Evolutionary conservation across 2,888 invertebrate species (phyloP).

Genomic region (Cataglyphis rosenhaueri): DNA sequence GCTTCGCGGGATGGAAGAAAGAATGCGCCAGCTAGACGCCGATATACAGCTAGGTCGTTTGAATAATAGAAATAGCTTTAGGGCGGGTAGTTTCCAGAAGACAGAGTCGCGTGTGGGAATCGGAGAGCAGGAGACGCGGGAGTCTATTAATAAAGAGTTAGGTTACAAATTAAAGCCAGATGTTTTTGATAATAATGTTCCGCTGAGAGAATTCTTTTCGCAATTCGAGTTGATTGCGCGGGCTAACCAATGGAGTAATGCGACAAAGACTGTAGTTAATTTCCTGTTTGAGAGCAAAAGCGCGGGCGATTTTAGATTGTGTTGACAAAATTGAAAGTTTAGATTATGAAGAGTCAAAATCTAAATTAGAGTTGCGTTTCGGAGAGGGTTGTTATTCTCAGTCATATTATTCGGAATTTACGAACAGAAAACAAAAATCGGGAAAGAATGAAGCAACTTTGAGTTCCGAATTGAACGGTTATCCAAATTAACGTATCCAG

Average conservation of each 20-base stretch:
- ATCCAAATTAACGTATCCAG: no score
- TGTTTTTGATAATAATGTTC: not conserved
- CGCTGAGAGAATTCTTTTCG: not conserved
- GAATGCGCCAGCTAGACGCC: no score
- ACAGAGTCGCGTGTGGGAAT: accelerated
- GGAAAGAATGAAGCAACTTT: no score
- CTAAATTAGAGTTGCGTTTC: not conserved
- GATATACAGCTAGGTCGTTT: no score
- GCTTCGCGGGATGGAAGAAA: no score
- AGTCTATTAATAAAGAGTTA: not conserved
- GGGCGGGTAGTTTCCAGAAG: no score
- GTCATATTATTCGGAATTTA: no score
- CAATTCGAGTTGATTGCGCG: not conserved
- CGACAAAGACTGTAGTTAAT: not conserved
- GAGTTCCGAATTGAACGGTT: no score
- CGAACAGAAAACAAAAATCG: no score
- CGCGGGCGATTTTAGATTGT: not conserved
- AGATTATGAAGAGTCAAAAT: not conserved
- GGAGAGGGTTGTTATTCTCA: no score
- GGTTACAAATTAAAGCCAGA: not conserved
- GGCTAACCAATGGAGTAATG: not conserved
- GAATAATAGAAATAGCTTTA: no score
- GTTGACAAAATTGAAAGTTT: not conserved
- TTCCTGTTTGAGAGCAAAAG: not conserved
- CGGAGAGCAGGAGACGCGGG: no score